These are phyloP conservation scores for Lycorma delicatula DNA, from an alignment of 1,140 invertebrate species.

Conservation along the genomic window DNA sequence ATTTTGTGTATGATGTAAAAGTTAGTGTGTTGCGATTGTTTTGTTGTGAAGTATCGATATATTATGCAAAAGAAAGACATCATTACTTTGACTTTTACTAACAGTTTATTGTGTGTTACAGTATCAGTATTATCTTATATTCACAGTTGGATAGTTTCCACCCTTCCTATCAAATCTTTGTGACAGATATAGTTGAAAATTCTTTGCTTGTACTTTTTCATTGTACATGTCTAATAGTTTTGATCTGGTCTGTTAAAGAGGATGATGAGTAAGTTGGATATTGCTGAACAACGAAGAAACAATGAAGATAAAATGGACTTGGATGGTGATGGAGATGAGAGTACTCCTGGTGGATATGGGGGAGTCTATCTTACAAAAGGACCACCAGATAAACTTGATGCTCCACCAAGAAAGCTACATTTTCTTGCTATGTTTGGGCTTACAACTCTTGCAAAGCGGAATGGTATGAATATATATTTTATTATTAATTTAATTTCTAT, in stretches of 20 bases:
- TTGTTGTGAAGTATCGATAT: too few species aligned
- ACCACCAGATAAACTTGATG: constrained; percentile 40
- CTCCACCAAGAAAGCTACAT: constrained; percentile 38
- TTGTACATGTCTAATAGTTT: not conserved
- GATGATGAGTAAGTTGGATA: not conserved
- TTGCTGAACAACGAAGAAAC: not conserved
- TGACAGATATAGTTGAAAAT: not conserved
- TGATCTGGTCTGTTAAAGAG: not conserved
- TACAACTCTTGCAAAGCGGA: constrained; percentile 39
- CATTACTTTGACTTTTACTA: too few species aligned
- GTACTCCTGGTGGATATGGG: not conserved
- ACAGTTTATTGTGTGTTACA: too few species aligned
- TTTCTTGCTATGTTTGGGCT: constrained; percentile 42
- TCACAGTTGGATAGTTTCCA: too few species aligned
- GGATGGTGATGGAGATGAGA: not conserved
- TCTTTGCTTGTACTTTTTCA: too few species aligned
- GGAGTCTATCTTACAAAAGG: constrained; percentile 39
- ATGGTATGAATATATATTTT: constrained; percentile 39
- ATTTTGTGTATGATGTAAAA: too few species aligned
- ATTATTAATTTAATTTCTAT: too few species aligned
- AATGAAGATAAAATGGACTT: not conserved
- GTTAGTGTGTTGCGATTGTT: too few species aligned
- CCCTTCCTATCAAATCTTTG: too few species aligned
- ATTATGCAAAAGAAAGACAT: too few species aligned
- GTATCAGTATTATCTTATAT: too few species aligned